These are phyloP conservation scores for Apis cerana DNA, from an alignment of 1,140 invertebrate genomes.

Conservation along the genomic window DNA sequence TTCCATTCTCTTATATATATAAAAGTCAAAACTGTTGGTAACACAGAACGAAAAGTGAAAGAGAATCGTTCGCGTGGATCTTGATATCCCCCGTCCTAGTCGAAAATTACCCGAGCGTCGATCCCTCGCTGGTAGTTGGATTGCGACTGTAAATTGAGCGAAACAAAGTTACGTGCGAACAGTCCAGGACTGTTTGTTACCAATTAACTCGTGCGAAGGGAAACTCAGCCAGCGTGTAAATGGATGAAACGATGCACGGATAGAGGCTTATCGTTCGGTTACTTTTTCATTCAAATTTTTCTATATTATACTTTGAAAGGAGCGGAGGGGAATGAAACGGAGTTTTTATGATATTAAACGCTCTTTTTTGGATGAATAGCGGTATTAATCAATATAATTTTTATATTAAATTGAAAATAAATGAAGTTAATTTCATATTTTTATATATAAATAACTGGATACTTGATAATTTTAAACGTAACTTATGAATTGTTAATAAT, in stretches of 20 bases:
- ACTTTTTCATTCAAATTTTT: conserved; percentile 10
- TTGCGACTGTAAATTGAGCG: conserved; percentile 51
- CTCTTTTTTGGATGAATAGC: not conserved
- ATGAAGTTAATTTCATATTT: no score
- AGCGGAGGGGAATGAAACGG: no score
- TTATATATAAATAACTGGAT: no score
- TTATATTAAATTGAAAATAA: no score
- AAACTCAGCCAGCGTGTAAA: conserved; percentile 21
- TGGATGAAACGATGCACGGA: not conserved
- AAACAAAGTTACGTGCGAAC: conserved; percentile 45
- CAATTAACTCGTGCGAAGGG: conserved; percentile 41
- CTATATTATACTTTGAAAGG: not conserved
- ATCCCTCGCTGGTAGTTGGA: conserved; percentile 5
- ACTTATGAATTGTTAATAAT: no score
- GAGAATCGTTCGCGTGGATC: conserved; percentile 53
- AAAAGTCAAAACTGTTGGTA: conserved; percentile 45
- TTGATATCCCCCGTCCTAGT: conserved; percentile 53
- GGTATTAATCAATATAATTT: no score
- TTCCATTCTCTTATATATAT: conserved; percentile 10
- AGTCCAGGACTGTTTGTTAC: conserved; percentile 34
- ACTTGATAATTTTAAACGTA: no score
- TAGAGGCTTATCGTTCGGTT: not conserved
- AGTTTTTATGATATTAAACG: not conserved
- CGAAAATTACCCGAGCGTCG: conserved; percentile 50
- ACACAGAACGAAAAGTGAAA: conserved; percentile 25